These are phyloP conservation scores for Trissolcus brochymenae DNA, from an alignment of 2,888 invertebrate genomes.

Conservation along the genomic window DNA sequence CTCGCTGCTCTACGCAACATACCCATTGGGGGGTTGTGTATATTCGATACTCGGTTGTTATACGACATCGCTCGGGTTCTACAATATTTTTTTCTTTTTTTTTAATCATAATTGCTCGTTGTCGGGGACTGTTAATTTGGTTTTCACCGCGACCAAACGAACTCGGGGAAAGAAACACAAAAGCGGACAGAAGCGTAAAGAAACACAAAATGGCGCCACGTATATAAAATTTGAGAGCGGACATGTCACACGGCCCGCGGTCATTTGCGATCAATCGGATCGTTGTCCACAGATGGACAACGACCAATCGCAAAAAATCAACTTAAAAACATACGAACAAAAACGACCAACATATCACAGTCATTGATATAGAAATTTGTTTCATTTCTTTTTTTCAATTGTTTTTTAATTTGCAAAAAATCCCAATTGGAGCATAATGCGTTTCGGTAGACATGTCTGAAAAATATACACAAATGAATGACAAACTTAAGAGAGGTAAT, in stretches of 20 bases:
- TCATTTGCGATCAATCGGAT: conserved; percentile 2
- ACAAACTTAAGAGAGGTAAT: conserved; percentile 17
- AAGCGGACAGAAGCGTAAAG: conserved; percentile 59
- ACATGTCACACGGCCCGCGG: conserved; percentile 20
- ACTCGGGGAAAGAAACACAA: conserved; percentile 52
- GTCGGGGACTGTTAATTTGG: background rate
- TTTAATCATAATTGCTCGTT: background rate
- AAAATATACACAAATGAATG: conserved; percentile 37
- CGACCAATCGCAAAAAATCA: conserved; percentile 21
- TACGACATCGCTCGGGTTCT: background rate
- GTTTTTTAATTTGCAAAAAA: background rate
- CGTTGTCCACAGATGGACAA: background rate
- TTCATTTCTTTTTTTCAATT: too few species aligned
- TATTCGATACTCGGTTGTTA: conserved; percentile 39
- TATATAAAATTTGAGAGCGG: conserved; percentile 28
- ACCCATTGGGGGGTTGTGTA: conserved; percentile 9
- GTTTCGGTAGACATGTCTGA: conserved; percentile 32
- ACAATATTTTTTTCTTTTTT: conserved; percentile 9
- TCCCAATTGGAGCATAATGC: conserved; percentile 17
- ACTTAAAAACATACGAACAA: conserved; percentile 52
- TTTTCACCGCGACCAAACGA: conserved; percentile 37
- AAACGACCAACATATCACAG: conserved; percentile 33
- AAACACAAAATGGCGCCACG: conserved; percentile 59
- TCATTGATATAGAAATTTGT: background rate
- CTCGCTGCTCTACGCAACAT: conserved; percentile 51